These are phyloP conservation scores for Poecilia gillii DNA, from an alignment of 2,797 vertebrate species.

Conservation along the genomic window DNA sequence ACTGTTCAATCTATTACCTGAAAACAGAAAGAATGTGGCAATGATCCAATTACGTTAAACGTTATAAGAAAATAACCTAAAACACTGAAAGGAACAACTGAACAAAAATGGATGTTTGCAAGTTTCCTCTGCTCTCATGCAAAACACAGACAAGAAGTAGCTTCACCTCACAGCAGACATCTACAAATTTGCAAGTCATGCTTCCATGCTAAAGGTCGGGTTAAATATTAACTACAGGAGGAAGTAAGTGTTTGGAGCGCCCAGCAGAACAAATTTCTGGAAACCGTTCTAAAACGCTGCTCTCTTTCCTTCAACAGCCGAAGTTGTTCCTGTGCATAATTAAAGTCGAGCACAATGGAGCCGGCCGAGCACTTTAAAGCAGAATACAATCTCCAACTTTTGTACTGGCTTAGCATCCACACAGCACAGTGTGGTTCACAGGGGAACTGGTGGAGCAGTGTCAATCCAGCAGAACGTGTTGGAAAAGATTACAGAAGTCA, in stretches of 20 bases:
- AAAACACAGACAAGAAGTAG: slow-evolving; percentile 27
- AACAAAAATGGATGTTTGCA: background rate
- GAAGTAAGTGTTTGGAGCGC: slow-evolving; percentile 47
- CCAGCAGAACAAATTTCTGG: slow-evolving; percentile 24
- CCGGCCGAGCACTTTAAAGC: slow-evolving; percentile 40
- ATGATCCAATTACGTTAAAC: background rate
- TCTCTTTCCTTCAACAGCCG: slow-evolving; percentile 17
- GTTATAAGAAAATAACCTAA: background rate
- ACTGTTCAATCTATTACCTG: background rate
- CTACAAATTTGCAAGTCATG: slow-evolving; percentile 43
- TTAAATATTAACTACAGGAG: slow-evolving; percentile 63
- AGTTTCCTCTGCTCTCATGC: slow-evolving; percentile 13
- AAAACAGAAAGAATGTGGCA: background rate
- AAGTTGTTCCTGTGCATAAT: slow-evolving; percentile 18
- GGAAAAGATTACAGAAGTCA: slow-evolving; percentile 78
- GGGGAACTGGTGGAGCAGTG: slow-evolving; percentile 54
- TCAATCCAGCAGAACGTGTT: slow-evolving; percentile 69
- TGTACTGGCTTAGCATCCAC: slow-evolving; percentile 54
- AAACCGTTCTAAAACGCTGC: slow-evolving; percentile 6
- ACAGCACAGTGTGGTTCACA: slow-evolving; percentile 34
- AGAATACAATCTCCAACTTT: slow-evolving; percentile 28
- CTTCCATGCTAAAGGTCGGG: slow-evolving; percentile 40
- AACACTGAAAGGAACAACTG: background rate
- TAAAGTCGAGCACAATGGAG: slow-evolving; percentile 42
- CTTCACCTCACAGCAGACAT: slow-evolving; percentile 24